These are phyloP conservation scores for Aplysina aerophoba DNA, from an alignment of 37 sponge, comb jelly and placozoan species.

Conservation along the genomic window DNA sequence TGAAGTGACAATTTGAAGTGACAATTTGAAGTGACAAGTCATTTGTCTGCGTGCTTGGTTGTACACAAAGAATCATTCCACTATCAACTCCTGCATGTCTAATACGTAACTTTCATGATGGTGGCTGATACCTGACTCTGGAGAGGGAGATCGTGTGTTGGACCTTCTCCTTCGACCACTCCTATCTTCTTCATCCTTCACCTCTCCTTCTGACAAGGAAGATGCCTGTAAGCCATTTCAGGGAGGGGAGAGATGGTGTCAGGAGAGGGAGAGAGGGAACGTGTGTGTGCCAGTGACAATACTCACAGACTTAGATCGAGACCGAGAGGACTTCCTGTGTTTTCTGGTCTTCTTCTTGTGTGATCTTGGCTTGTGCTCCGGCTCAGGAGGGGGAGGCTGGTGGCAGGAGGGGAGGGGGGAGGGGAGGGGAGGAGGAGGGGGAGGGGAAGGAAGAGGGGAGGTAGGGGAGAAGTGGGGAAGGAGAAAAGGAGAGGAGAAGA, in stretches of 20 bases:
- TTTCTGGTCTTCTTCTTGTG: conserved; percentile 24
- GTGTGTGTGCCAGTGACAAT: too few species aligned
- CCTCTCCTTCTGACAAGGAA: conserved; percentile 65
- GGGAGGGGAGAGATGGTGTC: too few species aligned
- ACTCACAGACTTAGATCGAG: conserved; percentile 8
- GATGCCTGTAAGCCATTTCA: conserved; percentile 38
- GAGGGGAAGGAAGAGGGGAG: too few species aligned
- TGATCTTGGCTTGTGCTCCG: conserved; percentile 17
- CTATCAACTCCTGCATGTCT: too few species aligned
- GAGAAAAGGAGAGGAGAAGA: neutral
- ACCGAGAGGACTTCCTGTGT: conserved; percentile 26
- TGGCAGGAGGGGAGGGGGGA: neutral
- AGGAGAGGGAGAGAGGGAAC: too few species aligned
- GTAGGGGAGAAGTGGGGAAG: neutral
- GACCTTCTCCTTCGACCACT: neutral
- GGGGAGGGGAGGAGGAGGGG: neutral
- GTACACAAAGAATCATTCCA: too few species aligned
- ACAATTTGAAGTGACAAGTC: too few species aligned
- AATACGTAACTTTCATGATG: too few species aligned
- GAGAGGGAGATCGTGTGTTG: neutral
- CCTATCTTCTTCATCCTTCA: conserved; percentile 49
- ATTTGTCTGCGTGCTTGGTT: too few species aligned
- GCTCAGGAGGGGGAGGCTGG: neutral
- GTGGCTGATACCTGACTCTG: conserved; percentile 13
- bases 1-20: neutral